These are phyloP conservation scores for Albula glossodonta DNA, from an alignment of 2,113 vertebrate genomes.

Conservation along the genomic window DNA sequence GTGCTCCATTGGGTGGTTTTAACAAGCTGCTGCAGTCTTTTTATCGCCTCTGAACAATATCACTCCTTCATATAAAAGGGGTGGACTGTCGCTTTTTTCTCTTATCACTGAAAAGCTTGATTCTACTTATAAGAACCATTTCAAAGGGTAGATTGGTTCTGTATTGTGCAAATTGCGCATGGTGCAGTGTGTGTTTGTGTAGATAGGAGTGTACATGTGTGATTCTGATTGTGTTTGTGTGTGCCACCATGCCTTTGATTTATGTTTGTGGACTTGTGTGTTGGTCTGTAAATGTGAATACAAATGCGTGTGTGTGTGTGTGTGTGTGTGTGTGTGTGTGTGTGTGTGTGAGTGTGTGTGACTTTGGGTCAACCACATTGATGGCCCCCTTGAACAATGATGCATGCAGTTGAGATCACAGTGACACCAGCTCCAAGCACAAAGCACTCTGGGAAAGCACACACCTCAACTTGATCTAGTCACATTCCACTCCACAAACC, in stretches of 20 bases:
- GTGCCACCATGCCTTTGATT: too few species aligned
- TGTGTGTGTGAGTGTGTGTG: not conserved
- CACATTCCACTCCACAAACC: not conserved
- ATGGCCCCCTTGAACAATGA: not conserved
- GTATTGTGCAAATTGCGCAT: not conserved
- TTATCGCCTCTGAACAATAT: not conserved
- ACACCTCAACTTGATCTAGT: not conserved
- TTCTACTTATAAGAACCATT: not conserved
- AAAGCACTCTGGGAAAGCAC: not conserved
- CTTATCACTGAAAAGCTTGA: not conserved
- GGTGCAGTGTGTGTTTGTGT: not conserved
- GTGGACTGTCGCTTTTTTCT: not conserved
- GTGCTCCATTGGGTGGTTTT: not conserved
- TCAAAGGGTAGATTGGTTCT: not conserved
- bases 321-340: conserved; percentile 1
- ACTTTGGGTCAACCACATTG: too few species aligned
- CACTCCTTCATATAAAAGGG: not conserved
- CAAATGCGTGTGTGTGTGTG: conserved; percentile 19
- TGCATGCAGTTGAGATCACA: not conserved
- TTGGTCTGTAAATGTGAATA: conserved; percentile 24
- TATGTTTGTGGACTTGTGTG: not conserved
- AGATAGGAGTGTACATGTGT: not conserved
- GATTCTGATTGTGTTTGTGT: too few species aligned
- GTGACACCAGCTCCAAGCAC: not conserved
- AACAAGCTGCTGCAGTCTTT: not conserved